Base-by-base conservation (phyloP, 2,888 invertebrate species). In the Coleophora deauratella region DNA sequence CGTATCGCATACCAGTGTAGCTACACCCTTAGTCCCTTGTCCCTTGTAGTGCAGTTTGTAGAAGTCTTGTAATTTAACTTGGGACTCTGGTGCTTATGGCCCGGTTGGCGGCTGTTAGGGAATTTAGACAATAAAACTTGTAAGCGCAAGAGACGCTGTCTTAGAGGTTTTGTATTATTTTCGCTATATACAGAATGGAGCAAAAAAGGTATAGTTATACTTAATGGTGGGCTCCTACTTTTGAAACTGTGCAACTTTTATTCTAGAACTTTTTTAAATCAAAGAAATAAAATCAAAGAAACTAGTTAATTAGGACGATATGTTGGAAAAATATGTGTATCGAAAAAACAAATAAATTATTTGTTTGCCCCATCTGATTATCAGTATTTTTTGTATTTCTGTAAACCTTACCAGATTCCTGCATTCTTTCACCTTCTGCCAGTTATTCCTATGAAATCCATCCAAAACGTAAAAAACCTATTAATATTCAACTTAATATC, bases 41-140 rank as follows among this genome's bases (percentile, higher is more conserved):
- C 31, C 31, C 31, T 11, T n/a, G 57, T 60, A 56, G 49, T 59
- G 56, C 59, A 53, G 46, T 57, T n/a, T 42, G 11, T 69, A 71
- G 70, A 75, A 76, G 66, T 69, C 66, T 52, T 67, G 66, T 76
- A 73, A 77, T 81, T 80, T 78, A 79, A 72, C 59, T 66, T 61
- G 49, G 46, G 51, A 49, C 55, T 21, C 21, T 21, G 21, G 6
- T 21, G 21, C 21, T 47, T 46, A 44, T 47, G 51, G 41, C 42
- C 33, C 32, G 31, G 37, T 28, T 12, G 32, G 9, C 14, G 37
- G 31, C 30, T 35, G 11, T 40, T 40, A n/a, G 36, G n/a, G 36
- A 35, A 35, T 40, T 40, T 21, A 21, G 21, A 21, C 21, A 21
- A 21, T 21, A 21, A 10, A 13, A 30, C 13, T 12, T 40, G 27